Percentiles rank a stretch among this genome's conserved stretches.
Evolutionary conservation across 2,888 invertebrate species (phyloP).

Genomic region (Cyaniris semiargus): DNA sequence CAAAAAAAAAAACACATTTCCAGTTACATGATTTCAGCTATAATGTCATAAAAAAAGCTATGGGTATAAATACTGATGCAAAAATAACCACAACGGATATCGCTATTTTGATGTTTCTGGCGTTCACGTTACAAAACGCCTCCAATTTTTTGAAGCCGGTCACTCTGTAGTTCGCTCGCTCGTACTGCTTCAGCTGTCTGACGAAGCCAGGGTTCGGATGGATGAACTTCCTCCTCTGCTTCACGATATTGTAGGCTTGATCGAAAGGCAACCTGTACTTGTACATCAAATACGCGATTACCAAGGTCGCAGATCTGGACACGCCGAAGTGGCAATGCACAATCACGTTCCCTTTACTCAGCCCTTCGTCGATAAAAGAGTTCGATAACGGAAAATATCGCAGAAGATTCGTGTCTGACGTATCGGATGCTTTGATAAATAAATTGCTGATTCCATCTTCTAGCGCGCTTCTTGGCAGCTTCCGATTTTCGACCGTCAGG

Average conservation of each 20-base stretch:
- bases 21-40: slow-evolving; percentile 9
- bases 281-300: slow-evolving; percentile 97
- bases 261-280: slow-evolving; percentile 90
- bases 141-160: slow-evolving; percentile 61
- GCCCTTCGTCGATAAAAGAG: slow-evolving; percentile 77
- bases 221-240: slow-evolving; percentile 91
- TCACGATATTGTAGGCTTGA: slow-evolving; percentile 93
- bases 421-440: slow-evolving; percentile 74
- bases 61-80: slow-evolving; percentile 63
- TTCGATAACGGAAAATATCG: slow-evolving; percentile 76
- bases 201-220: slow-evolving; percentile 97
- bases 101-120: slow-evolving; percentile 65
- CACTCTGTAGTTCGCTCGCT: slow-evolving; percentile 62
- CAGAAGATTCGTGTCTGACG: slow-evolving; percentile 67
- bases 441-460: slow-evolving; percentile 63
- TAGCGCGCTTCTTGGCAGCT: slow-evolving; percentile 65
- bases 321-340: slow-evolving; percentile 98
- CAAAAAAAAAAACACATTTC: background rate
- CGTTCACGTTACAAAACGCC: slow-evolving; percentile 66
- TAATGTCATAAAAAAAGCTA: slow-evolving; percentile 61
- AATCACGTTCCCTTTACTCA: slow-evolving; percentile 85
- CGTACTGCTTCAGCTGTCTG: slow-evolving; percentile 90
- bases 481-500: slow-evolving; percentile 70
- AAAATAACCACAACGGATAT: slow-evolving; percentile 64
- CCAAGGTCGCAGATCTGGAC: slow-evolving; percentile 95